These are phyloP conservation scores for Platorchestia sp. DNA, from an alignment of 1,140 invertebrate genomes.

Conservation along the genomic window DNA sequence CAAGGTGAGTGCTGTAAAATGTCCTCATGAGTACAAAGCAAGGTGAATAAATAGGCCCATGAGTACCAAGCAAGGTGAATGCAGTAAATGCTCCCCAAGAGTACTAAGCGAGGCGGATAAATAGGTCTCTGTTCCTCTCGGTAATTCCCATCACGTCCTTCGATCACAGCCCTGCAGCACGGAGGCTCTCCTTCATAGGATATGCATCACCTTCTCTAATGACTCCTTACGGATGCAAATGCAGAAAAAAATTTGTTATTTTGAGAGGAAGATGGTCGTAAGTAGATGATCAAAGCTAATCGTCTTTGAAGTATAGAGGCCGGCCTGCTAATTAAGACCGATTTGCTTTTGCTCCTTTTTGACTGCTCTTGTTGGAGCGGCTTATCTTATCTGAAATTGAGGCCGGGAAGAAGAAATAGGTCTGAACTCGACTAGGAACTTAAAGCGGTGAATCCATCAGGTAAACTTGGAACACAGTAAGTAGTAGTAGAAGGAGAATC, in stretches of 20 bases:
- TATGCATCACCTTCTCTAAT: not conserved
- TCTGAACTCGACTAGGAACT: not conserved
- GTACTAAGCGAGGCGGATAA: not conserved
- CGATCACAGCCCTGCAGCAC: too few relatives aligned
- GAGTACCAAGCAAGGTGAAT: too few relatives aligned
- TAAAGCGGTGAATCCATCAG: not conserved
- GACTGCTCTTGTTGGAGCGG: not conserved
- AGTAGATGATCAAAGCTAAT: not conserved
- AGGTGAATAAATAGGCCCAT: too few relatives aligned
- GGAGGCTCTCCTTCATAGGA: not conserved
- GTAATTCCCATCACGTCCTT: too few relatives aligned
- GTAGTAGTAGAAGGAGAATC: not conserved
- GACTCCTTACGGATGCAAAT: not conserved
- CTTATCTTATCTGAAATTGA: not conserved
- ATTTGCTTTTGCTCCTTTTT: not conserved
- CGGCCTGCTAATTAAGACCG: not conserved
- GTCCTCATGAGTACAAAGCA: too few relatives aligned
- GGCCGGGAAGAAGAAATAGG: not conserved
- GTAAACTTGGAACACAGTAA: not conserved
- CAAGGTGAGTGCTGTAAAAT: too few relatives aligned
- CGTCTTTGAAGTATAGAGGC: not conserved
- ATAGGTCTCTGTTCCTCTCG: too few relatives aligned
- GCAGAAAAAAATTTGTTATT: slow-evolving; percentile 1
- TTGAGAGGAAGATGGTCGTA: not conserved
- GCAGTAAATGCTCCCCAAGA: not conserved